phyloP scores from a whole-genome alignment of 2,888 invertebrate species.

The Ectropis crepuscularia region DNA sequence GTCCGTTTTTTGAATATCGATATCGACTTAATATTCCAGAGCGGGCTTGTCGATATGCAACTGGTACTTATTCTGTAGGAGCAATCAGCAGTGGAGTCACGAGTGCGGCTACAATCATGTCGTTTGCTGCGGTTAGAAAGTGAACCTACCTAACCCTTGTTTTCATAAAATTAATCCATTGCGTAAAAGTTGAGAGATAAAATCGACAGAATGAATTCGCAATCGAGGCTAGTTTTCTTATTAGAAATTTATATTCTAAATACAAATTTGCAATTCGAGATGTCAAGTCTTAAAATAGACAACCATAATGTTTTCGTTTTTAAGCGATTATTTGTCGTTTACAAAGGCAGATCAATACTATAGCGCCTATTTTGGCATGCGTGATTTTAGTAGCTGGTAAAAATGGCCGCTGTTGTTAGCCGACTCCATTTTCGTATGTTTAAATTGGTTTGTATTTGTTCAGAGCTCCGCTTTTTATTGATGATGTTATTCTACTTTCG shows the following conservation, averaged over 20 bases:
- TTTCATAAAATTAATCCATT: slow-evolving; percentile 59
- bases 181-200: slow-evolving; percentile 55
- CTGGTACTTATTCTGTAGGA: slow-evolving; percentile 21
- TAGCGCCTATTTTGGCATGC: slow-evolving; percentile 29
- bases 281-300: slow-evolving; percentile 17
- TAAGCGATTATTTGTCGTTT: slow-evolving; percentile 21
- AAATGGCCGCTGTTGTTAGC: slow-evolving; percentile 27
- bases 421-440: slow-evolving; percentile 27
- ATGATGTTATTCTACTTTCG: slow-evolving; percentile 24
- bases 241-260: slow-evolving; percentile 18
- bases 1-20: slow-evolving; percentile 43
- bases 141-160: slow-evolving; percentile 56
- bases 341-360: slow-evolving; percentile 27
- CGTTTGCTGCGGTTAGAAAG: slow-evolving; percentile 70
- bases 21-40: slow-evolving; percentile 34
- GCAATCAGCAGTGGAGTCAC: slow-evolving; percentile 45
- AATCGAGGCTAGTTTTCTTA: slow-evolving; percentile 35
- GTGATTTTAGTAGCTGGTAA: slow-evolving; percentile 30
- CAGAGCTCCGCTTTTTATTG: slow-evolving; percentile 26
- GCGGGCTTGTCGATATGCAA: slow-evolving; percentile 1
- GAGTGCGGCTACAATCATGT: slow-evolving; percentile 53
- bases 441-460: slow-evolving; percentile 20
- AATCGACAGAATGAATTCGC: slow-evolving; percentile 23
- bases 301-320: slow-evolving; percentile 7
- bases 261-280: slow-evolving; percentile 18